A percentile compares a stretch with the other conserved stretches of the same genome.
These are phyloP conservation scores for Augochlorella aurata DNA, from an alignment of 2,888 invertebrate genomes.

Conservation along the genomic window DNA sequence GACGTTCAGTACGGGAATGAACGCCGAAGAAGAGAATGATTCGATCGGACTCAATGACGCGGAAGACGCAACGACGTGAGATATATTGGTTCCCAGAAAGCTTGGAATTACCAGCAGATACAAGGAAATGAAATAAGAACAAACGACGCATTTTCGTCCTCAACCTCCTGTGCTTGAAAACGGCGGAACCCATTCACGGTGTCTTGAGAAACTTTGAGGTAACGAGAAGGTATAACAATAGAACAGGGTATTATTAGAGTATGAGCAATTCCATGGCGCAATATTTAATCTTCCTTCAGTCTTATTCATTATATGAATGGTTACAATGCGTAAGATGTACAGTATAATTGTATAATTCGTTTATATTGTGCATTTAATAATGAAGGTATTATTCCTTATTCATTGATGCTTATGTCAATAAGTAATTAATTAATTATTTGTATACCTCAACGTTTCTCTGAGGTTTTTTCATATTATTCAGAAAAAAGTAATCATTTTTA, in stretches of 20 bases:
- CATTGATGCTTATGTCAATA: not conserved
- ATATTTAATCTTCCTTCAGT: not conserved
- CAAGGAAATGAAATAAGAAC: constrained; percentile 26
- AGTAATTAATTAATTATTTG: no score
- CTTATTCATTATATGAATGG: not conserved
- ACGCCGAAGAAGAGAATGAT: constrained; percentile 52
- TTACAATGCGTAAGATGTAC: no score
- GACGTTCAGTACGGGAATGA: constrained; percentile 20
- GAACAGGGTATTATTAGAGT: not conserved
- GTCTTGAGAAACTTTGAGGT: not conserved
- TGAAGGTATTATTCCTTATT: not conserved
- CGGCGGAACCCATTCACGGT: not conserved
- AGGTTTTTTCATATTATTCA: no score
- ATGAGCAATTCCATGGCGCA: not conserved
- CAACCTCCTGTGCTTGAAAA: not conserved
- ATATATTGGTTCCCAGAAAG: constrained; percentile 39
- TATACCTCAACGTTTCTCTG: no score
- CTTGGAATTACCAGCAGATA: constrained; percentile 46
- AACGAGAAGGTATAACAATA: not conserved
- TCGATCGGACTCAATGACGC: constrained; percentile 60
- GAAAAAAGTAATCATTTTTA: no score
- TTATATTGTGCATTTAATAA: not conserved
- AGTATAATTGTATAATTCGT: not conserved
- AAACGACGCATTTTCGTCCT: not conserved
- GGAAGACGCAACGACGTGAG: constrained; percentile 57